phyloP scores from a whole-genome alignment of 1,140 invertebrate genomes.

The Ephestia elutella region DNA sequence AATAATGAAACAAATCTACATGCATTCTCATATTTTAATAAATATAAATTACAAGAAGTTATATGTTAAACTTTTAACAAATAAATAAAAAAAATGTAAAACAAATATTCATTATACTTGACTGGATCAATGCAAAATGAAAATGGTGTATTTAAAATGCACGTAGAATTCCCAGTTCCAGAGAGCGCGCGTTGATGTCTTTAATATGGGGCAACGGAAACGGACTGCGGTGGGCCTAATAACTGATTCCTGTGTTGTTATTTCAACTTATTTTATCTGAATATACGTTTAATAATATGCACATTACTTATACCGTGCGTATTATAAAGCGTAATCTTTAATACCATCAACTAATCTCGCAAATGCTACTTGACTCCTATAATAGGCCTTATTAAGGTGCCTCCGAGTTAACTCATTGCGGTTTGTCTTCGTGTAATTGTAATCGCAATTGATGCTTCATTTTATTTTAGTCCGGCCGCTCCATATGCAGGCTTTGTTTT shows the following conservation, averaged over 20 bases:
- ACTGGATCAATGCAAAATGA: no score
- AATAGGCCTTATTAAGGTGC: constrained; percentile 13
- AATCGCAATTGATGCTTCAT: constrained; percentile 3
- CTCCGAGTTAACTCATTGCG: constrained; percentile 10
- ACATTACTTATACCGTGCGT: neutral
- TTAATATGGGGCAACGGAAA: constrained; percentile 39
- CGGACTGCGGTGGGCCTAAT: neutral
- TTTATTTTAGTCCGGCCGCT: neutral
- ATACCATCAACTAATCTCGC: neutral
- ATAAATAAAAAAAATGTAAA: no score
- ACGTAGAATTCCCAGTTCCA: neutral
- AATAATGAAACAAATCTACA: no score
- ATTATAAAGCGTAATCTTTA: neutral
- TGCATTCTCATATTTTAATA: no score
- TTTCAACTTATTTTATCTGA: neutral
- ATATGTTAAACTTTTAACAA: no score
- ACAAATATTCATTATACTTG: no score
- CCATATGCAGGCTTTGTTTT: no score
- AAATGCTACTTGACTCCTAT: neutral
- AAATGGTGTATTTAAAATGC: no score
- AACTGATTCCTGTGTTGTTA: no score
- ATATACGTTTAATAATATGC: no score
- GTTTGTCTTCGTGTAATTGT: constrained; percentile 11
- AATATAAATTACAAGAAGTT: no score
- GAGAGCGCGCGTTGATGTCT: constrained; percentile 56